A percentile compares a stretch with the other conserved stretches of the same genome.
Evolutionary conservation across 2,113 vertebrate genomes (phyloP).

Genomic region (Scopus umbretta): DNA sequence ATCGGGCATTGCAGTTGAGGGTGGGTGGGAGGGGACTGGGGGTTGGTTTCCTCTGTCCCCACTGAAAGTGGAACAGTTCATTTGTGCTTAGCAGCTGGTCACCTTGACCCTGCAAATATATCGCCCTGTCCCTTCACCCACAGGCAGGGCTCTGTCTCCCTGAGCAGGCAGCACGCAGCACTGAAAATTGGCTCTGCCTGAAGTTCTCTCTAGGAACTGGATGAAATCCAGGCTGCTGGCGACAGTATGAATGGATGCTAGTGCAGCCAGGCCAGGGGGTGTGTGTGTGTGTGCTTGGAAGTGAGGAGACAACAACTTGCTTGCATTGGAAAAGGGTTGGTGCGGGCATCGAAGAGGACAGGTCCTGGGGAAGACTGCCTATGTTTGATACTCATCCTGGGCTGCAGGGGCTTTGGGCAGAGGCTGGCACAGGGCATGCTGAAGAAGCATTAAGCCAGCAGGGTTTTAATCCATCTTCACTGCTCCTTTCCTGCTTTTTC

Average conservation of each 20-base stretch:
- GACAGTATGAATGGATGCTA: conserved; percentile 51
- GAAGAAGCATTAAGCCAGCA: neutral
- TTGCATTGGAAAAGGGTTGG: neutral
- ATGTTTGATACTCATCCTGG: neutral
- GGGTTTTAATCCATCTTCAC: neutral
- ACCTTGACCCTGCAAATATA: neutral
- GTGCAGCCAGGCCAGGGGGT: neutral
- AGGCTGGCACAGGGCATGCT: neutral
- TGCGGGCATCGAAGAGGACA: neutral
- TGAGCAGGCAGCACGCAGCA: neutral
- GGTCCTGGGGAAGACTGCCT: neutral
- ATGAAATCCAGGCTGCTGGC: conserved; percentile 44
- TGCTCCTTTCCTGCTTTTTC: conserved; percentile 12
- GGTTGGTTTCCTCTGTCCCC: neutral
- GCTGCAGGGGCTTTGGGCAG: neutral
- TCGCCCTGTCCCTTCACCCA: neutral
- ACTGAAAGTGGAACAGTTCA: neutral
- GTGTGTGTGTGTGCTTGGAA: neutral
- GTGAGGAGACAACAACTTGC: neutral
- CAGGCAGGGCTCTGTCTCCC: conserved; percentile 15
- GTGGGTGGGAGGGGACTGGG: neutral
- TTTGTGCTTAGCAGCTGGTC: neutral
- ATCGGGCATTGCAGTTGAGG: neutral
- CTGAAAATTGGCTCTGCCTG: conserved; percentile 35
- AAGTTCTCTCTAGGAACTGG: conserved; percentile 62